Base-by-base conservation (phyloP, 2,113 vertebrate species). In the Sus scrofa region DNA sequence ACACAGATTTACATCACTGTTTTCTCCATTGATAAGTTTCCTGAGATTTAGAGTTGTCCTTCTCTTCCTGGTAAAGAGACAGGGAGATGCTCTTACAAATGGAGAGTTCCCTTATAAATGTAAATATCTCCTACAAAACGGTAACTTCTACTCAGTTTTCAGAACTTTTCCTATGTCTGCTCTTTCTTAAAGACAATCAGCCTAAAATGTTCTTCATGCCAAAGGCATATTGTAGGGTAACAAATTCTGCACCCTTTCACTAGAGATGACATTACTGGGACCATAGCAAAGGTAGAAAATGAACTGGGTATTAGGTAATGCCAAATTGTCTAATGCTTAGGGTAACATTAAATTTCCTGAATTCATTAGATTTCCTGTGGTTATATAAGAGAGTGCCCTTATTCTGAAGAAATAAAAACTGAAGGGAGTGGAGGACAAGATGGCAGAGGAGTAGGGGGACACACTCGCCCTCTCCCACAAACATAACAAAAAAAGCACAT, bases 281-380 rank as follows among this genome's bases (percentile, higher is more conserved):
- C 32, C 79, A 16, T 63, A 32, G n/a, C n/a, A 71, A 87, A 58
- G 78, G 30, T 15, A 4, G 44, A 73, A 85, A 63, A 27, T 68
- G 62, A 32, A 32, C 32, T 56, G 18, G 27, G 8, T 83, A 44
- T 39, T 77, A 87, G 52, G 77, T n/a, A 63, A 77, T 39, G n/a
- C 52, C 60, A 74, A 88, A 65, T 19, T 56, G 73, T n/a, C 44
- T 67, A 78, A 71, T 22, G 27, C 20, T 54, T 50, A 10, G 14
- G 22, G 73, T 78, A 95, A 95, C 70, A 75, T 71, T 91, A 84
- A 87, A 73, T 63, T 86, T 96, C 67, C 32, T 88, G 58, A 89
- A 20, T 92, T 86, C 6, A 50, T 92, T 74, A 96, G 81, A 22
- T 82, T 22, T 34, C 32, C 81, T 62, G 4, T 54, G 37, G 4